Percentiles rank a stretch among this genome's conserved stretches.
Conservation (phyloP, 2,113 vertebrate genomes). For the Zosterops borbonicus region DNA sequence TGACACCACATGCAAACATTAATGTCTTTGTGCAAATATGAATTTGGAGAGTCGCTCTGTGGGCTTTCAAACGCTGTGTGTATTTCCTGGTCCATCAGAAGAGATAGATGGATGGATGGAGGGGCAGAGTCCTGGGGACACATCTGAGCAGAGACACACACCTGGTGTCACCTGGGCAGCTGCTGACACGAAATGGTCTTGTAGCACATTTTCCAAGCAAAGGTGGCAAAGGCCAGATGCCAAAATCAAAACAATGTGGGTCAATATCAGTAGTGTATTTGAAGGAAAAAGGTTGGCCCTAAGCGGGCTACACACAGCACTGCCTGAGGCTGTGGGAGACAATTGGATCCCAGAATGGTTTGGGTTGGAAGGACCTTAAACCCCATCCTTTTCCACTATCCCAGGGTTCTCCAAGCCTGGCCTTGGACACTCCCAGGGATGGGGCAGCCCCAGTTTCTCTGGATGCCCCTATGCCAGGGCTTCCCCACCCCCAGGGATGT, state of each 20-base stretch:
- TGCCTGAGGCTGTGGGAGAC: background rate
- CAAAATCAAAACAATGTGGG: background rate
- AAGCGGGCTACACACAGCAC: background rate
- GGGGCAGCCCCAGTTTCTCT: background rate
- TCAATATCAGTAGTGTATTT: background rate
- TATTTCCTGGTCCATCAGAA: background rate
- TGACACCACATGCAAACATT: slow-evolving; percentile 29
- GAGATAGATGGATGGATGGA: background rate
- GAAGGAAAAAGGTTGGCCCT: background rate
- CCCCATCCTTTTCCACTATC: background rate
- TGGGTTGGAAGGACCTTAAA: background rate
- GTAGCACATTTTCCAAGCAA: background rate
- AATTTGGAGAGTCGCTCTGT: background rate
- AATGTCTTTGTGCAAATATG: slow-evolving; percentile 10
- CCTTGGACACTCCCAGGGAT: background rate
- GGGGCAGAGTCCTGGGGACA: background rate
- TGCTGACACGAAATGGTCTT: background rate
- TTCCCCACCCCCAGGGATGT: background rate
- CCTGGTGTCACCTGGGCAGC: background rate
- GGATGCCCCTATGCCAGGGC: background rate
- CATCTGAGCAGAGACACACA: background rate
- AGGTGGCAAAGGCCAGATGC: background rate
- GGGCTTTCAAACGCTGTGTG: background rate
- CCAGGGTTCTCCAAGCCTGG: background rate
- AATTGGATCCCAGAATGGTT: background rate